Evolutionary conservation across 2,113 vertebrate genomes (phyloP).

Genomic region (Phalacrocorax brasilianus): DNA sequence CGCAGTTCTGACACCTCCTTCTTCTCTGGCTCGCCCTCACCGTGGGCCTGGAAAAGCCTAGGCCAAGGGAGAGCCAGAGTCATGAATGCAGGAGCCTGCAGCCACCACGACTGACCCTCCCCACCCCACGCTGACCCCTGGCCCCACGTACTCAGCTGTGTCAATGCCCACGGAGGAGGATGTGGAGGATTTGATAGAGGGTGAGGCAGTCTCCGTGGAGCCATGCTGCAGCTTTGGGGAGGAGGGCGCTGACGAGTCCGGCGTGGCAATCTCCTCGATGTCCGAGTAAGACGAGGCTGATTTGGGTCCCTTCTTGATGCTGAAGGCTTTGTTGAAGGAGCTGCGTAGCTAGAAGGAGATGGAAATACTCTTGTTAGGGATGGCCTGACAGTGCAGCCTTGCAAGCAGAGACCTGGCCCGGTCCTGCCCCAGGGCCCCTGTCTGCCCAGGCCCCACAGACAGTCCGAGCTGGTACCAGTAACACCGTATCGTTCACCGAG

Average conservation of each 20-base stretch:
- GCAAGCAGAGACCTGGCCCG: not conserved
- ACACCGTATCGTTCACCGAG: not conserved
- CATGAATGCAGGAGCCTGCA: not conserved
- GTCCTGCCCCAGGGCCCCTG: accelerated
- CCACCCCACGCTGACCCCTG: accelerated
- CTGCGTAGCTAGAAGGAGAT: constrained; percentile 83
- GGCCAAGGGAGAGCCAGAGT: not conserved
- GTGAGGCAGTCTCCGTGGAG: constrained; percentile 76
- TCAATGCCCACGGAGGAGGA: constrained; percentile 81
- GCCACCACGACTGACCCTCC: accelerated
- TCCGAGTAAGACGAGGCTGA: constrained; percentile 89
- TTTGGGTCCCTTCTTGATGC: constrained; percentile 95
- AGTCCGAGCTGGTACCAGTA: not conserved
- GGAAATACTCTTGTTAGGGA: not conserved
- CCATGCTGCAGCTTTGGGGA: constrained; percentile 88
- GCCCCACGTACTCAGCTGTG: constrained; percentile 65
- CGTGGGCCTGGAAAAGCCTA: constrained; percentile 82
- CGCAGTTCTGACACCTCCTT: constrained; percentile 89
- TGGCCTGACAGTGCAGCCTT: not conserved
- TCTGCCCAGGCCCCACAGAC: not conserved
- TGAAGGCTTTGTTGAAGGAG: constrained; percentile 98
- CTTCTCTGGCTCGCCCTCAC: constrained; percentile 85
- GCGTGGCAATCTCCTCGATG: constrained; percentile 94
- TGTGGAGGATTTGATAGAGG: constrained; percentile 78
- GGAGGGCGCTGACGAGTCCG: constrained; percentile 91